These are phyloP conservation scores for Takifugu flavidus DNA, from an alignment of 2,113 vertebrate genomes.

Conservation along the genomic window DNA sequence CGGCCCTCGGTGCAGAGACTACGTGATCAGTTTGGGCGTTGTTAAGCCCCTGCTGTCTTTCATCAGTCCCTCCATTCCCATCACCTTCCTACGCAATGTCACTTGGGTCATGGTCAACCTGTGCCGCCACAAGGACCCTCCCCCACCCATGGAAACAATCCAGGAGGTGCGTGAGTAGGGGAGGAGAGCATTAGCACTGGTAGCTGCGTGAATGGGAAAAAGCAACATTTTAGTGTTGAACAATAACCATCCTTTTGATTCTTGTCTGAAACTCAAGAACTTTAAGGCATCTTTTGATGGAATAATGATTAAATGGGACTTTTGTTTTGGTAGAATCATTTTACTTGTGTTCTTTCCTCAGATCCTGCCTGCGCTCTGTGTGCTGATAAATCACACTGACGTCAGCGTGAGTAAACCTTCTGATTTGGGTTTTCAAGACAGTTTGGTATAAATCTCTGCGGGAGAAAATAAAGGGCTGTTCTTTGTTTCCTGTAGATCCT, in stretches of 20 bases:
- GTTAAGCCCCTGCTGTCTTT: slow-evolving; percentile 97
- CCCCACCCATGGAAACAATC: slow-evolving; percentile 98
- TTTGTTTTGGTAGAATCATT: too few species aligned
- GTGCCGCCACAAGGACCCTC: slow-evolving; percentile 98
- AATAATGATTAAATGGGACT: too few species aligned
- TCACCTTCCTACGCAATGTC: slow-evolving; percentile 98
- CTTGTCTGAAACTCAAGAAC: too few species aligned
- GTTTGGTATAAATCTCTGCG: not conserved
- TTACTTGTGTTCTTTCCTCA: slow-evolving; percentile 46
- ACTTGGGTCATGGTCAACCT: slow-evolving; percentile 99
- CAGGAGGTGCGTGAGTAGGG: slow-evolving; percentile 83
- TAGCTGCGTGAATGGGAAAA: not conserved
- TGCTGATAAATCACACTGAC: slow-evolving; percentile 97
- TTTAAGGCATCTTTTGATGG: too few species aligned
- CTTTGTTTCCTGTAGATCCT: slow-evolving; percentile 79
- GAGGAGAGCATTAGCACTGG: not conserved
- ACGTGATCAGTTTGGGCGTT: slow-evolving; percentile 95
- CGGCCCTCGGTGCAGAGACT: slow-evolving; percentile 97
- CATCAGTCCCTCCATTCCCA: slow-evolving; percentile 99
- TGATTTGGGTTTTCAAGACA: too few species aligned
- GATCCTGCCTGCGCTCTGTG: slow-evolving; percentile 96
- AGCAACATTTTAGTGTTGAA: not conserved
- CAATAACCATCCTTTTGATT: too few species aligned
- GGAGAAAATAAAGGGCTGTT: not conserved
- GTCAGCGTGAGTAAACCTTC: slow-evolving; percentile 89